Evolutionary conservation across 2,113 vertebrate species (phyloP).

Genomic region (Spea multiplicata): DNA sequence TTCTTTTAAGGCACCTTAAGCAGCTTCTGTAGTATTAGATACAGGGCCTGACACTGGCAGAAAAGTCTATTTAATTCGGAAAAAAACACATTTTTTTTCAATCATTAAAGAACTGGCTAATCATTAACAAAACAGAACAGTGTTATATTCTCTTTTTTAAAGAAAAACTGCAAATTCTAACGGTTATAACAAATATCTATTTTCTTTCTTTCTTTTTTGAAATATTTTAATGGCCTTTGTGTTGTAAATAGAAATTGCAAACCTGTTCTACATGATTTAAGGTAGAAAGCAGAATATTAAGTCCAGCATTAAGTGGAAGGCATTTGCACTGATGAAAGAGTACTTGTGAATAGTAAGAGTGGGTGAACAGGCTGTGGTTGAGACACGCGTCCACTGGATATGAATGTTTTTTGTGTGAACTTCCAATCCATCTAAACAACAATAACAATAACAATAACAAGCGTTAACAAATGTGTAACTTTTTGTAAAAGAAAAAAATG

Average conservation of each 20-base stretch:
- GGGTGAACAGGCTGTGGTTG: too few species aligned
- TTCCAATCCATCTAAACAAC: too few species aligned
- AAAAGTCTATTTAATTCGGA: not conserved
- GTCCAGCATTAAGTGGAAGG: constrained; percentile 13
- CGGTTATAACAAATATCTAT: not conserved
- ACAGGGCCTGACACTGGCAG: constrained; percentile 15
- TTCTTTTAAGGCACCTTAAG: constrained; percentile 8
- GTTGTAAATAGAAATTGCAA: constrained; percentile 3
- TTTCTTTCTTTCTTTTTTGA: not conserved
- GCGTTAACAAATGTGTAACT: too few species aligned
- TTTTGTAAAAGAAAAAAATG: too few species aligned
- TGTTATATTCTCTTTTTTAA: not conserved
- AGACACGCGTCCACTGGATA: too few species aligned
- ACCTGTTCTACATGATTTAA: constrained; percentile 3
- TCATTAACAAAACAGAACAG: not conserved
- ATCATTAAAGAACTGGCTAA: not conserved
- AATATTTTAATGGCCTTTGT: not conserved
- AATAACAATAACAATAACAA: too few species aligned
- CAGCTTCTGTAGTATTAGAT: not conserved
- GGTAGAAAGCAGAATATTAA: constrained; percentile 27
- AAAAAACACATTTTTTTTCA: not conserved
- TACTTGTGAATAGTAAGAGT: constrained; percentile 11
- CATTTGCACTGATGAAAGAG: constrained; percentile 23
- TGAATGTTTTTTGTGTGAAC: too few species aligned
- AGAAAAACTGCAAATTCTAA: not conserved